phyloP scores from a whole-genome alignment of 2,113 vertebrate species.

The Pteronura brasiliensis region DNA sequence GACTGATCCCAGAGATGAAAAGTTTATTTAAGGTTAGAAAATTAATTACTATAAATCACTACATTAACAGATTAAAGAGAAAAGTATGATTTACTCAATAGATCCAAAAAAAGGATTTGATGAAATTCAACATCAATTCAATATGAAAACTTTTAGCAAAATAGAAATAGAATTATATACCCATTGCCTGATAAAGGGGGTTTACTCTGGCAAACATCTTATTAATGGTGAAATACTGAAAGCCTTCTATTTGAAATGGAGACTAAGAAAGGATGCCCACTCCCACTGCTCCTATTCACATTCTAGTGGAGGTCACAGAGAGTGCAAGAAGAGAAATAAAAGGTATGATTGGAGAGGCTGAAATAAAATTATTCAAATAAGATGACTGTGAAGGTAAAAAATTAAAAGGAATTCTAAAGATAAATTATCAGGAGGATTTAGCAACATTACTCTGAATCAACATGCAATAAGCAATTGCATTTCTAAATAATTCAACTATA shows the following conservation, averaged over 20 bases:
- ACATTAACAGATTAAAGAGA: slow-evolving; percentile 36
- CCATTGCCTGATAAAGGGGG: not conserved
- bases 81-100: slow-evolving; percentile 2
- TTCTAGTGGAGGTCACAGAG: not conserved
- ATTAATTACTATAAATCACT: slow-evolving; percentile 27
- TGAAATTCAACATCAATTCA: slow-evolving; percentile 40
- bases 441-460: not conserved
- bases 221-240: not conserved
- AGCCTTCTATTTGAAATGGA: not conserved
- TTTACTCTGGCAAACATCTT: slow-evolving; percentile 20
- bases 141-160: slow-evolving; percentile 36
- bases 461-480: not conserved
- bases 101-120: slow-evolving; percentile 10
- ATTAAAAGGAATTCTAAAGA: not conserved
- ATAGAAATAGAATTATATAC: slow-evolving; percentile 20
- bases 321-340: not conserved
- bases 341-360: not conserved
- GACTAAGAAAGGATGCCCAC: not conserved
- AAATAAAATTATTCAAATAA: not conserved
- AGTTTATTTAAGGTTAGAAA: slow-evolving; percentile 38
- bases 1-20: not conserved
- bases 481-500: slow-evolving; percentile 19
- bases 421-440: not conserved
- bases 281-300: not conserved
- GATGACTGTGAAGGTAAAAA: not conserved